Conservation (phyloP, 1,140 invertebrate genomes). For the Venustaconcha ellipsiformis region DNA sequence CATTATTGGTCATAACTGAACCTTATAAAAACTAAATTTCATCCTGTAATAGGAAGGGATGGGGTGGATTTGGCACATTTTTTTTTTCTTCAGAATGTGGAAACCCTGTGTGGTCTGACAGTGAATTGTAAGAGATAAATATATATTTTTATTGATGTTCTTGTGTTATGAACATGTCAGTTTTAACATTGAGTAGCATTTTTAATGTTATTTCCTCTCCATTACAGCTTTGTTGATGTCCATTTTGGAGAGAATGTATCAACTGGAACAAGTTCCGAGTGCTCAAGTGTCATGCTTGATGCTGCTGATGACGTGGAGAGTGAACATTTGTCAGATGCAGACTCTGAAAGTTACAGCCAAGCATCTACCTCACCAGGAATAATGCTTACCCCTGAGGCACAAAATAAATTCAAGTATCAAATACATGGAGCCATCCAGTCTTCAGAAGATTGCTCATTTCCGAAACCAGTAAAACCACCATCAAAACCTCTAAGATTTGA, state of each 20-base stretch:
- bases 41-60: no score
- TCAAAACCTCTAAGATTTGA: not conserved
- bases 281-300: not conserved
- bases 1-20: no score
- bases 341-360: slow-evolving; percentile 17
- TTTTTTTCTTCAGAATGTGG: no score
- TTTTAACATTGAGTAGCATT: not conserved
- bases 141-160: not conserved
- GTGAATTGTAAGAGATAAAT: no score
- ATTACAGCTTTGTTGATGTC: slow-evolving; percentile 17
- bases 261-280: slow-evolving; percentile 1
- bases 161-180: not conserved
- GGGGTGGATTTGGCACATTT: no score
- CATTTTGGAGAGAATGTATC: slow-evolving; percentile 1
- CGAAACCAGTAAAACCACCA: not conserved
- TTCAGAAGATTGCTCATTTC: not conserved
- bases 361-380: slow-evolving; percentile 17
- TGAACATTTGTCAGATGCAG: slow-evolving; percentile 13
- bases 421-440: not conserved
- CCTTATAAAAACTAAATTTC: no score
- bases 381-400: slow-evolving; percentile 16
- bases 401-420: slow-evolving; percentile 14
- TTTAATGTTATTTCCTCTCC: not conserved
- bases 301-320: slow-evolving; percentile 7
- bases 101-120: no score